Conservation (phyloP, 2,113 vertebrate species). For the Tonatia bakeri region DNA sequence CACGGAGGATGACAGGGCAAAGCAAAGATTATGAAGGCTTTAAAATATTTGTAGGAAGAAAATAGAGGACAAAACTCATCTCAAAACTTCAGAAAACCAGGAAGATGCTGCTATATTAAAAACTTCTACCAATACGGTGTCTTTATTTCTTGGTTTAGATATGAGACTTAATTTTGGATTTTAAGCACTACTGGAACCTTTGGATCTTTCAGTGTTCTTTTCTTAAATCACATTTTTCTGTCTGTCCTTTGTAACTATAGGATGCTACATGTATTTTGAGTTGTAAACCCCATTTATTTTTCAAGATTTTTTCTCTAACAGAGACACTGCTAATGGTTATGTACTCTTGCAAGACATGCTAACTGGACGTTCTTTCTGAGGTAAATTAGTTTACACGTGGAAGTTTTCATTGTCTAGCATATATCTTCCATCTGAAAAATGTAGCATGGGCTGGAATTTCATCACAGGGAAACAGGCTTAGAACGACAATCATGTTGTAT, state of each 20-base stretch:
- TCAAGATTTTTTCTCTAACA: background rate
- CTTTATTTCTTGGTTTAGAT: background rate
- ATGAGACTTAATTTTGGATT: background rate
- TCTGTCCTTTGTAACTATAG: background rate
- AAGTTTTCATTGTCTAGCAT: background rate
- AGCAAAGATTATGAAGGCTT: conserved; percentile 20
- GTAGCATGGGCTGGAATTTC: background rate
- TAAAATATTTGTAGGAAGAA: conserved; percentile 42
- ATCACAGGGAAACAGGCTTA: background rate
- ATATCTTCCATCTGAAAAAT: background rate
- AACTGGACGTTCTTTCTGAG: background rate
- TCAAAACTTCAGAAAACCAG: background rate
- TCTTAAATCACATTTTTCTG: background rate
- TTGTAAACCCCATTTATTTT: background rate
- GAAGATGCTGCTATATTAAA: background rate
- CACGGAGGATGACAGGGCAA: background rate
- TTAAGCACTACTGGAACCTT: background rate
- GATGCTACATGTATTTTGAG: background rate
- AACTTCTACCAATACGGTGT: background rate
- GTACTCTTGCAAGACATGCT: background rate
- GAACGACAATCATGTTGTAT: background rate
- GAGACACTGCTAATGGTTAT: background rate
- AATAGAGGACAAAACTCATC: conserved; percentile 17
- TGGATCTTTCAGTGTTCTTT: background rate
- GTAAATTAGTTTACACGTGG: background rate